phyloP scores from a whole-genome alignment of 2,888 invertebrate genomes.

The Epirrita christyi region DNA sequence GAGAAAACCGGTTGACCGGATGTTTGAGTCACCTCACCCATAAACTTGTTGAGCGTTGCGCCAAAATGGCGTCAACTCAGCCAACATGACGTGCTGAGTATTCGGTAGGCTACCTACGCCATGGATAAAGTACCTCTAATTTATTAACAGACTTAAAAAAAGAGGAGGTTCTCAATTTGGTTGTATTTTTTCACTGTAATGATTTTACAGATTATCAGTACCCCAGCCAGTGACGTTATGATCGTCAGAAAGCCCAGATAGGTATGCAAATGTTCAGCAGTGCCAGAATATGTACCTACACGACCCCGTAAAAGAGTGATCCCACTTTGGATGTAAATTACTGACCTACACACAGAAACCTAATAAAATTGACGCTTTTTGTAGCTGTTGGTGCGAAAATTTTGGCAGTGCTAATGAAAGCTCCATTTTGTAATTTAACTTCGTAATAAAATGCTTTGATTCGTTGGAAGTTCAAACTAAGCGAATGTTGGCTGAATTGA shows the following conservation, averaged over 20 bases:
- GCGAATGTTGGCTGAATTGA: background rate
- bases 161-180: too few species aligned
- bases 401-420: slow-evolving; percentile 44
- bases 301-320: background rate
- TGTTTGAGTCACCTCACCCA: too few species aligned
- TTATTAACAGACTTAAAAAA: too few species aligned
- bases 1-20: too few species aligned
- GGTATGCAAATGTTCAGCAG: background rate
- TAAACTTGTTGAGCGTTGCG: too few species aligned
- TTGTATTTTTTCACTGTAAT: too few species aligned
- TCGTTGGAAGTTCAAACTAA: slow-evolving; percentile 4
- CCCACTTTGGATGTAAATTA: slow-evolving; percentile 13
- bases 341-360: slow-evolving; percentile 3
- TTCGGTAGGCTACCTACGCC: too few species aligned
- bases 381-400: slow-evolving; percentile 25
- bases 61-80: too few species aligned
- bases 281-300: background rate
- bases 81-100: too few species aligned
- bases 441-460: slow-evolving; percentile 47
- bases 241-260: background rate
- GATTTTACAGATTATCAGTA: too few species aligned
- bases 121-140: too few species aligned
- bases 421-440: slow-evolving; percentile 51
- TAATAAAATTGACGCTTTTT: slow-evolving; percentile 29
- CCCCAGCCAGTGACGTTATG: too few species aligned